These are phyloP conservation scores for Crax fasciolata DNA, from an alignment of 2,797 vertebrate genomes.

Conservation along the genomic window DNA sequence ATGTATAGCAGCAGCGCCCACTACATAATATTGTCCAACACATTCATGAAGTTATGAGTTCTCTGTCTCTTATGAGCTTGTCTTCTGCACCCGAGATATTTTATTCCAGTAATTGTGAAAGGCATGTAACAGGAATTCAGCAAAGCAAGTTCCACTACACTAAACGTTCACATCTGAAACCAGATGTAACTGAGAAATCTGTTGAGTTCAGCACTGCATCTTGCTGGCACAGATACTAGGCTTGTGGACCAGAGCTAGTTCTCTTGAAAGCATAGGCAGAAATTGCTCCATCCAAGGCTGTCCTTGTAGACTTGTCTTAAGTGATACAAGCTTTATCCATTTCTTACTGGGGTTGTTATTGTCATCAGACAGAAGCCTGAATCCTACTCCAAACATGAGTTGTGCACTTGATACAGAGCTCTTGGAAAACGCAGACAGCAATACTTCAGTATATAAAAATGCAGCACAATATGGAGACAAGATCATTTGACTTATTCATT, in stretches of 20 bases:
- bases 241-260: not conserved
- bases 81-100: not conserved
- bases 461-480: not conserved
- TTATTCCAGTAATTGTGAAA: constrained; percentile 9
- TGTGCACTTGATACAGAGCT: not conserved
- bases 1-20: not conserved
- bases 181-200: not conserved
- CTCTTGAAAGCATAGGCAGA: not conserved
- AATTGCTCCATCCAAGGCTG: not conserved
- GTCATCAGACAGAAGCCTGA: not conserved
- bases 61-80: not conserved
- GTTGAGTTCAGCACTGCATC: not conserved
- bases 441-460: not conserved
- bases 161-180: not conserved
- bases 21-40: not conserved
- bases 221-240: not conserved
- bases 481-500: not conserved
- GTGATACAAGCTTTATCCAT: not conserved
- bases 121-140: not conserved
- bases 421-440: not conserved
- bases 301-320: not conserved
- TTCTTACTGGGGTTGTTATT: rapidly evolving
- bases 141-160: not conserved
- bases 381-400: not conserved
- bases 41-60: not conserved